Conservation (phyloP, 2,797 vertebrate species). For the Carapus acus region DNA sequence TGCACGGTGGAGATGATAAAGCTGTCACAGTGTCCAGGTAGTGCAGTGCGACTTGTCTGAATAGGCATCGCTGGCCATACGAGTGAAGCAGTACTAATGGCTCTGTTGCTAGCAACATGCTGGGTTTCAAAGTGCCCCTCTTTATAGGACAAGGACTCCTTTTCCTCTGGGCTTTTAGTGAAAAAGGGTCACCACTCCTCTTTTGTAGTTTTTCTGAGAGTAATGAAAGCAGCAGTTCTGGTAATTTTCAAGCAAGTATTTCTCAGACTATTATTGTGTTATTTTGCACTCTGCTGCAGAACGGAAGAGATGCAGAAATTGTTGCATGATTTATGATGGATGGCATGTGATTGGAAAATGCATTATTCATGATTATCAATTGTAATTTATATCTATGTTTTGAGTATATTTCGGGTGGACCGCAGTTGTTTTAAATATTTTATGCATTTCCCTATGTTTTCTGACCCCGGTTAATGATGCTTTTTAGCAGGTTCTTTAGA, state of each 20-base stretch:
- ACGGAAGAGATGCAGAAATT: neutral
- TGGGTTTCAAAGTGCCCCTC: constrained; percentile 75
- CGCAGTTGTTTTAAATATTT: constrained; percentile 5
- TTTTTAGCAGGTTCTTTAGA: constrained; percentile 71
- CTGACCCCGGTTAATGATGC: constrained; percentile 46
- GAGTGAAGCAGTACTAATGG: constrained; percentile 64
- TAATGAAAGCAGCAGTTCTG: constrained; percentile 58
- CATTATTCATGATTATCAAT: no score
- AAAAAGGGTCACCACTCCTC: constrained; percentile 68
- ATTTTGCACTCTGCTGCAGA: constrained; percentile 35
- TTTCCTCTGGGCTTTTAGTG: constrained; percentile 75
- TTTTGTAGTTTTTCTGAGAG: constrained; percentile 54
- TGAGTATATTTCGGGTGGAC: neutral
- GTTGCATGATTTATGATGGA: no score
- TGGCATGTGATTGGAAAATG: no score
- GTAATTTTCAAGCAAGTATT: constrained; percentile 44
- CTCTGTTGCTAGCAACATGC: constrained; percentile 64
- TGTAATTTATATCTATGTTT: neutral
- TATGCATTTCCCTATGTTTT: constrained; percentile 28
- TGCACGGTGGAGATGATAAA: constrained; percentile 12
- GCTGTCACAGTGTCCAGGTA: constrained; percentile 11
- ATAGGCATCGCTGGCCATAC: constrained; percentile 52
- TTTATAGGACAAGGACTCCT: constrained; percentile 80
- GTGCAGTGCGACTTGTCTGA: constrained; percentile 41
- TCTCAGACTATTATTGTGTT: constrained; percentile 25